Percentiles rank a stretch among this genome's conserved stretches.
Conservation (phyloP, 2,888 invertebrate species). For the Eulithis testata region DNA sequence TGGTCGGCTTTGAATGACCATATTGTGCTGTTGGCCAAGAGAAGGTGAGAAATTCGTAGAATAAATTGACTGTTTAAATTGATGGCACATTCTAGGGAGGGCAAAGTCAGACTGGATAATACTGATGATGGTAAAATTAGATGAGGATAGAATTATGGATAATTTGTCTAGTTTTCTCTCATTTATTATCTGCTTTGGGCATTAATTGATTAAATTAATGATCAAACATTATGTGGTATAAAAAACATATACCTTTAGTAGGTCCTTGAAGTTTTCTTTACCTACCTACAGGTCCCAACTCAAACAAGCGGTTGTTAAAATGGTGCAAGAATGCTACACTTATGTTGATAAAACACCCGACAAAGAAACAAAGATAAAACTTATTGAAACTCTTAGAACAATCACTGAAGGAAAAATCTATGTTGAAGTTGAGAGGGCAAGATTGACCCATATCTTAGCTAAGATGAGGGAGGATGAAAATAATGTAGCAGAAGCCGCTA, state of each 20-base stretch:
- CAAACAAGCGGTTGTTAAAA: slow-evolving; percentile 98
- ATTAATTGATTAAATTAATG: too few relatives aligned
- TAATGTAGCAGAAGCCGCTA: slow-evolving; percentile 94
- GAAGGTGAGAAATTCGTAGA: slow-evolving; percentile 81
- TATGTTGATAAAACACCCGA: slow-evolving; percentile 97
- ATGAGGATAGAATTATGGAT: too few relatives aligned
- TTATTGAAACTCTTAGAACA: slow-evolving; percentile 97
- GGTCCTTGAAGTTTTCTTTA: not conserved
- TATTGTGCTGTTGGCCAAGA: slow-evolving; percentile 94
- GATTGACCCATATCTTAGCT: slow-evolving; percentile 95
- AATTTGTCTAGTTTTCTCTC: too few relatives aligned
- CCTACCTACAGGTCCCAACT: slow-evolving; percentile 89
- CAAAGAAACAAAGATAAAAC: slow-evolving; percentile 94
- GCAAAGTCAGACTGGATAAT: too few relatives aligned
- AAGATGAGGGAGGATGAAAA: slow-evolving; percentile 93
- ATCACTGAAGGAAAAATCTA: slow-evolving; percentile 99
- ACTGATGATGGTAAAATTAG: too few relatives aligned
- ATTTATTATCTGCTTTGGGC: too few relatives aligned
- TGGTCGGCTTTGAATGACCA: slow-evolving; percentile 98
- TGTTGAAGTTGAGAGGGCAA: slow-evolving; percentile 99
- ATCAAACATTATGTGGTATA: too few relatives aligned
- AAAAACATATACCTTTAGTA: too few relatives aligned
- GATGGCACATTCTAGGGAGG: too few relatives aligned
- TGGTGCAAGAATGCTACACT: slow-evolving; percentile 97
- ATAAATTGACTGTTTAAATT: not conserved